A percentile compares a stretch with the other conserved stretches of the same genome.
Conservation (phyloP, 2,797 vertebrate genomes). For the Megalops cyprinoides region DNA sequence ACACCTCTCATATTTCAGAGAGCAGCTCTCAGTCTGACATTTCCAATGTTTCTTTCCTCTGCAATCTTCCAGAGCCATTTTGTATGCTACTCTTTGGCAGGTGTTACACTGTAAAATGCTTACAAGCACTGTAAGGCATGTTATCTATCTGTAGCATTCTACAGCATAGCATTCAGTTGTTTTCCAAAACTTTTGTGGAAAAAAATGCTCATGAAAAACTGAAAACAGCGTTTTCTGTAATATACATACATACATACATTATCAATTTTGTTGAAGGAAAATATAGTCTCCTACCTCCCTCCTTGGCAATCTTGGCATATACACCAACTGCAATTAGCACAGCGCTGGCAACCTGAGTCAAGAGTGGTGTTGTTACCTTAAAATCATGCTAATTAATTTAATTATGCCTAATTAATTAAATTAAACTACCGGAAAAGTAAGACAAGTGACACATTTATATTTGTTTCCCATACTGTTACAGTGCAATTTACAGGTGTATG, state of each 20-base stretch:
- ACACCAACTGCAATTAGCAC: constrained; percentile 69
- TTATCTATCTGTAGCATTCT: neutral
- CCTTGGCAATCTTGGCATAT: constrained; percentile 77
- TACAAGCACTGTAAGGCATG: neutral
- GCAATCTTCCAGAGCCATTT: neutral
- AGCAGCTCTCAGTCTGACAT: no score
- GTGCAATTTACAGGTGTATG: neutral
- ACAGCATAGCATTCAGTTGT: neutral
- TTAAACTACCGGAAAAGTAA: constrained; percentile 1
- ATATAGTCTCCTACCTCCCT: constrained; percentile 63
- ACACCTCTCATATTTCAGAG: neutral
- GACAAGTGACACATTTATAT: neutral
- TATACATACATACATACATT: neutral
- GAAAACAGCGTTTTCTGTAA: neutral
- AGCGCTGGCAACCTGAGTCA: constrained; percentile 71
- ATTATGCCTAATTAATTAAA: no score
- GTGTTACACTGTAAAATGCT: neutral
- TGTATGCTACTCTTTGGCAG: neutral
- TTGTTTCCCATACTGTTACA: neutral
- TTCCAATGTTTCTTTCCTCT: neutral
- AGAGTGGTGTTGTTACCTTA: constrained; percentile 9
- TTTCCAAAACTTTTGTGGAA: constrained; percentile 2
- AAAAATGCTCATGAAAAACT: no score
- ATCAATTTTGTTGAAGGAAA: neutral
- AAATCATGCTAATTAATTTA: no score